Evolutionary conservation across 2,113 vertebrate species (phyloP).

Genomic region (Indicator maculatus): DNA sequence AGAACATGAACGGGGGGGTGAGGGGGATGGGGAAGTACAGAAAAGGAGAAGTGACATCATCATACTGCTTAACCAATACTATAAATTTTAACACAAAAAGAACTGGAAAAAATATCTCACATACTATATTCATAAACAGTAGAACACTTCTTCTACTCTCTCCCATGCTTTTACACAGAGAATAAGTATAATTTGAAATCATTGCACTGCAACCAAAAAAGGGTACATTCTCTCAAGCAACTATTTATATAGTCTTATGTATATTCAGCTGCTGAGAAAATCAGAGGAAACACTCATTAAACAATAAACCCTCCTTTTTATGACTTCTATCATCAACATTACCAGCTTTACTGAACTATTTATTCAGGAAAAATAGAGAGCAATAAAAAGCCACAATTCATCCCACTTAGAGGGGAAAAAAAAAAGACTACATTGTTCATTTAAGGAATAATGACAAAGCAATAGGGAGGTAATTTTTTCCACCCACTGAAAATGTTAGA

Average conservation of each 20-base stretch:
- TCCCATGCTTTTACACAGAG: constrained; percentile 23
- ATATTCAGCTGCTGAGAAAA: constrained; percentile 36
- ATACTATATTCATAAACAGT: background rate
- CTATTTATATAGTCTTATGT: constrained; percentile 33
- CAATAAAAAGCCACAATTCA: constrained; percentile 64
- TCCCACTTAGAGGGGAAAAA: constrained; percentile 38
- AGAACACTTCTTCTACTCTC: constrained; percentile 10
- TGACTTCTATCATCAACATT: constrained; percentile 45
- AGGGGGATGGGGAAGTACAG: background rate
- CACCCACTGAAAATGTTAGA: constrained; percentile 52
- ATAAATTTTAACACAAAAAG: background rate
- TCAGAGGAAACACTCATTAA: constrained; percentile 46
- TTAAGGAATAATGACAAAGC: constrained; percentile 67
- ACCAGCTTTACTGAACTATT: constrained; percentile 55
- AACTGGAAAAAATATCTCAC: background rate
- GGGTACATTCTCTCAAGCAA: constrained; percentile 24
- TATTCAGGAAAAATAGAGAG: constrained; percentile 49
- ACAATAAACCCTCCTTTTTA: constrained; percentile 52
- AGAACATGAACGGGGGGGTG: background rate
- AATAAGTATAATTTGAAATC: constrained; percentile 12
- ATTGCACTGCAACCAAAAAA: constrained; percentile 8
- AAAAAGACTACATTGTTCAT: constrained; percentile 46
- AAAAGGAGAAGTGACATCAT: background rate
- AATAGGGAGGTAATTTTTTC: constrained; percentile 60
- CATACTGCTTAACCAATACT: constrained; percentile 4